Percentiles rank a stretch among this genome's conserved stretches.
Evolutionary conservation across 1,140 invertebrate species (phyloP).

Genomic region (Glossosoma conforme): DNA sequence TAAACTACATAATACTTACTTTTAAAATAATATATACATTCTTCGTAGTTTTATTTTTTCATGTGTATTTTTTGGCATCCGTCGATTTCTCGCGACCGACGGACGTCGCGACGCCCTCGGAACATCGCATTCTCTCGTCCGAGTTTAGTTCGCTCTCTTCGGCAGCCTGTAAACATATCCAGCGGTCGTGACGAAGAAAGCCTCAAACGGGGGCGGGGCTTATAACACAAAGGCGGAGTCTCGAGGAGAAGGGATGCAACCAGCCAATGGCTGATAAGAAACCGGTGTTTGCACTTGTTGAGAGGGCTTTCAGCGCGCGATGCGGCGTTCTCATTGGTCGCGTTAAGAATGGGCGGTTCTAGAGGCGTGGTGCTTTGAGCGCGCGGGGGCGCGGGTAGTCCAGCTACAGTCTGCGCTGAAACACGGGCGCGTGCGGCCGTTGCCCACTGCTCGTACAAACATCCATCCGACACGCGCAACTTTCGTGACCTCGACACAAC

Average conservation of each 20-base stretch:
- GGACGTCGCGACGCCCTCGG: no score
- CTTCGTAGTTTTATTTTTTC: no score
- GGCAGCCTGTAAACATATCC: conserved; percentile 19
- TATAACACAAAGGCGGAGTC: neutral
- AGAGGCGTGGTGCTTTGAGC: conserved; percentile 10
- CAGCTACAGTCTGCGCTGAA: conserved; percentile 13
- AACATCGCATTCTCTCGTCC: no score
- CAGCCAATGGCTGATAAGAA: conserved; percentile 1
- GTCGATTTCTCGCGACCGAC: no score
- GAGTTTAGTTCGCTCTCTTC: conserved; percentile 23
- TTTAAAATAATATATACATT: no score
- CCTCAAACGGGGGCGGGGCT: conserved; percentile 9
- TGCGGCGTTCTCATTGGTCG: conserved; percentile 14
- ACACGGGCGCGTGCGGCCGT: conserved; percentile 12
- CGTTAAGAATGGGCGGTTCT: neutral
- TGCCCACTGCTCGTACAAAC: neutral
- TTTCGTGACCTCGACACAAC: conserved; percentile 13
- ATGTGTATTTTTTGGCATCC: no score
- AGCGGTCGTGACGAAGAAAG: conserved; percentile 14
- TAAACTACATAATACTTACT: no score
- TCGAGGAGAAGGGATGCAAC: neutral
- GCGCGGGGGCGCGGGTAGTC: conserved; percentile 29
- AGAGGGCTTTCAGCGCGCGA: conserved; percentile 15
- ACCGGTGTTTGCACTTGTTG: conserved; percentile 5
- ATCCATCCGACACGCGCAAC: conserved; percentile 1